A percentile compares a stretch with the other conserved stretches of the same genome.
These are phyloP conservation scores for Caenorhabditis becei DNA, from an alignment of 2,888 invertebrate genomes.

Conservation along the genomic window DNA sequence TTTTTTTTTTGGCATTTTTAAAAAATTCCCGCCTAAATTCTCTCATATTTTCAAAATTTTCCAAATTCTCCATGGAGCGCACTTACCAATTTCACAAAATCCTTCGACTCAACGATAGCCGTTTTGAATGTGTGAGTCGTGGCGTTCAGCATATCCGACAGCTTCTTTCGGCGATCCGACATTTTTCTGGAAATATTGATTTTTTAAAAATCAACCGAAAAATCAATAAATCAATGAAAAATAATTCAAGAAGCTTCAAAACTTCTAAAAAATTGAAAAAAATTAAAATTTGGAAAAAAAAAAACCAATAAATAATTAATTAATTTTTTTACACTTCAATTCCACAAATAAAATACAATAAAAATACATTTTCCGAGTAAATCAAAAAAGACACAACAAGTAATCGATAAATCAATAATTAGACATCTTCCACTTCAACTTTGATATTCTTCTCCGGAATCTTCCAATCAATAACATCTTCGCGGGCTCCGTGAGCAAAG, in stretches of 20 bases:
- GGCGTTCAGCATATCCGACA: constrained; percentile 31
- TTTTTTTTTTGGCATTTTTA: background rate
- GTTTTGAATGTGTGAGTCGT: constrained; percentile 17
- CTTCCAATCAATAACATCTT: background rate
- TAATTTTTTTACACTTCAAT: no score
- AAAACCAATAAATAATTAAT: background rate
- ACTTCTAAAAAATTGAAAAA: no score
- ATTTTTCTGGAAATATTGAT: background rate
- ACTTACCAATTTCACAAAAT: constrained; percentile 31
- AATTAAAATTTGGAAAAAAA: background rate
- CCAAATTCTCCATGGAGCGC: background rate
- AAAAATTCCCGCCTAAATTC: background rate
- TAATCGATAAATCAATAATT: no score
- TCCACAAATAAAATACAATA: no score
- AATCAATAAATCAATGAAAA: no score
- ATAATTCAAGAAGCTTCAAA: no score
- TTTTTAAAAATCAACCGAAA: background rate
- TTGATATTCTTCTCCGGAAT: background rate
- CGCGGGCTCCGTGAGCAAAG: constrained; percentile 34
- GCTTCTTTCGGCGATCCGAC: constrained; percentile 8
- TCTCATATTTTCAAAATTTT: background rate
- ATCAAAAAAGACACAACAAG: no score
- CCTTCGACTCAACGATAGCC: constrained; percentile 19
- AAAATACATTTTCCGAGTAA: no score
- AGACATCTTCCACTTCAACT: background rate